phyloP scores from a whole-genome alignment of 53 echinoderm and acorn worm genomes.

The Echinarachnius parma region DNA sequence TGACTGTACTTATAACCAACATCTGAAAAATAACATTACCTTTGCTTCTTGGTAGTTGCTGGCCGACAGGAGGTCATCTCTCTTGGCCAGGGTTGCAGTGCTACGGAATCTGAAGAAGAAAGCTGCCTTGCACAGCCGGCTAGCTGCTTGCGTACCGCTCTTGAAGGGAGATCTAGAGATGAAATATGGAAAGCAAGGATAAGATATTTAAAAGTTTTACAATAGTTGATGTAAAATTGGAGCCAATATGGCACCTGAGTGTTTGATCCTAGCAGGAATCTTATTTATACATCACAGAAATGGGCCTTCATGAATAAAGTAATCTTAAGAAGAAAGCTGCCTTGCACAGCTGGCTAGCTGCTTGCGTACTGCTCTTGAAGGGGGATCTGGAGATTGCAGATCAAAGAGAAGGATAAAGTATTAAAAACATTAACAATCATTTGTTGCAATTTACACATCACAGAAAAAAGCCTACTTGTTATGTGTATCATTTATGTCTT shows the following conservation, averaged over 20 bases:
- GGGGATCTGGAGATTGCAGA: conserved; percentile 76
- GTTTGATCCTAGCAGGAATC: too few species aligned
- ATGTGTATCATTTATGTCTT: too few species aligned
- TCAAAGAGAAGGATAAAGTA: too few species aligned
- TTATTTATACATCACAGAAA: too few species aligned
- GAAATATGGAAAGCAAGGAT: neutral
- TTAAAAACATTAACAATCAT: too few species aligned
- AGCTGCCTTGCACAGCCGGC: conserved; percentile 83
- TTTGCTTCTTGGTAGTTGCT: conserved; percentile 70
- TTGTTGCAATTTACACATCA: too few species aligned
- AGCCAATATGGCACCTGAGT: too few species aligned
- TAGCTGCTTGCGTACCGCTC: conserved; percentile 68
- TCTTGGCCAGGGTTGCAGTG: conserved; percentile 57
- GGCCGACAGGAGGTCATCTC: conserved; percentile 58
- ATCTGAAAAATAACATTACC: conserved; percentile 32
- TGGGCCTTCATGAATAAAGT: too few species aligned
- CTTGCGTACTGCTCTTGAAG: conserved; percentile 67
- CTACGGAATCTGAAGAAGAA: conserved; percentile 75
- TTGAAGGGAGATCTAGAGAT: conserved; percentile 80
- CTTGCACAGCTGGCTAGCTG: conserved; percentile 85
- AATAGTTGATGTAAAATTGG: too few species aligned
- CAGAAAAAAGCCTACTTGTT: too few species aligned
- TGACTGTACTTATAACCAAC: too few species aligned
- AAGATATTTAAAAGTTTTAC: too few species aligned
- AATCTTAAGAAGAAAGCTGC: conserved; percentile 77